Evolutionary conservation across 2,113 vertebrate genomes (phyloP).

Genomic region (Oncorhynchus keta): DNA sequence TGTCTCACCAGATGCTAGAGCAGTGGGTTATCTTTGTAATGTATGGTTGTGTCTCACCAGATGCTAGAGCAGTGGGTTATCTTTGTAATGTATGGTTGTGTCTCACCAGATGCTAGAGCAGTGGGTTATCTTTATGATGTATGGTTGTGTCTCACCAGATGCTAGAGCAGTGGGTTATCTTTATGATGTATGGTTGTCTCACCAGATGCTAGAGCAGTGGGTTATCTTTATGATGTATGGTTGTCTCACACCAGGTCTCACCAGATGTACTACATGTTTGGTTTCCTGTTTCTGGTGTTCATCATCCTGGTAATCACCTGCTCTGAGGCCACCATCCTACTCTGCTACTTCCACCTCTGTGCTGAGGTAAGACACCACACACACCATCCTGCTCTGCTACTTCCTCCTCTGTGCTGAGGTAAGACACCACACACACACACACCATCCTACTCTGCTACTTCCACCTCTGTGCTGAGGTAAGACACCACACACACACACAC

Average conservation of each 20-base stretch:
- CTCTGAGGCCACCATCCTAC: slow-evolving; percentile 91
- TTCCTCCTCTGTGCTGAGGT: slow-evolving; percentile 95
- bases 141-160: neutral
- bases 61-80: neutral
- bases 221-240: too few species aligned
- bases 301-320: slow-evolving; percentile 94
- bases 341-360: slow-evolving; percentile 94
- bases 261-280: slow-evolving; percentile 98
- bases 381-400: slow-evolving; percentile 90
- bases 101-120: neutral
- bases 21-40: neutral
- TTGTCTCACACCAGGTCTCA: slow-evolving; percentile 79
- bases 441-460: slow-evolving; percentile 74
- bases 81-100: too few species aligned
- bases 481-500: neutral
- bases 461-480: too few species aligned
- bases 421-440: slow-evolving; percentile 58
- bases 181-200: neutral
- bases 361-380: slow-evolving; percentile 60
- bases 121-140: too few species aligned
- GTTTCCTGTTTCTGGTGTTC: slow-evolving; percentile 92
- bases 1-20: neutral
- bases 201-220: neutral
- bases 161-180: too few species aligned
- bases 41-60: neutral